Evolutionary conservation across 2,888 invertebrate species (phyloP).

Genomic region (Stratiomys singularior): DNA sequence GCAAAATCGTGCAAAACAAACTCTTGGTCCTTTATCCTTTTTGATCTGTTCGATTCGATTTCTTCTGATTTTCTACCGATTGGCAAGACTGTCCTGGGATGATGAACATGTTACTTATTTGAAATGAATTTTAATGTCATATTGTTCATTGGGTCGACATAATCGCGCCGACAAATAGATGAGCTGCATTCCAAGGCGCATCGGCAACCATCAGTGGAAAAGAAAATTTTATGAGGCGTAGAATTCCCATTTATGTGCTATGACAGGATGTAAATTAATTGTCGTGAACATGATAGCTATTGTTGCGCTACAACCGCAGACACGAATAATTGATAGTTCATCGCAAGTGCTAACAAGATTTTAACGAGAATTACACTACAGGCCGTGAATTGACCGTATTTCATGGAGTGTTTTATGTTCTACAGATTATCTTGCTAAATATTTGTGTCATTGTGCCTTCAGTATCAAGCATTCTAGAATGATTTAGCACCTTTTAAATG

Average conservation of each 20-base stretch:
- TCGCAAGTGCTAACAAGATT: constrained; percentile 22
- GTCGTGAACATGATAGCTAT: constrained; percentile 14
- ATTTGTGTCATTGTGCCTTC: not conserved
- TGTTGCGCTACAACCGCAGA: not conserved
- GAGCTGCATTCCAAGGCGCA: constrained; percentile 28
- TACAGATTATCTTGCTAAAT: not conserved
- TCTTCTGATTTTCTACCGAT: not conserved
- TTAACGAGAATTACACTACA: not conserved
- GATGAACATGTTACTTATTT: not conserved
- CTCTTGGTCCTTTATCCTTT: too few species aligned
- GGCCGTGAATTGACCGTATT: constrained; percentile 7
- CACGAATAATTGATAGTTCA: constrained; percentile 16
- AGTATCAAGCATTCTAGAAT: not conserved
- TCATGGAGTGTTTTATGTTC: constrained; percentile 5
- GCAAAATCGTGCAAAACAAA: too few species aligned
- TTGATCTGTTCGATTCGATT: too few species aligned
- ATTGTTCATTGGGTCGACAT: not conserved
- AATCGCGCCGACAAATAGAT: constrained; percentile 8
- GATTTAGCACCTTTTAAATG: too few species aligned
- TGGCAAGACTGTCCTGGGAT: not conserved
- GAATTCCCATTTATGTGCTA: constrained; percentile 20
- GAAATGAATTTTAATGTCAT: constrained; percentile 31
- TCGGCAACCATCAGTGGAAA: constrained; percentile 9
- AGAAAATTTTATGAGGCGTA: constrained; percentile 17
- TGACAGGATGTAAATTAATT: constrained; percentile 39